Conservation (phyloP, 2,113 vertebrate genomes). For the Ibidorhyncha struthersii region DNA sequence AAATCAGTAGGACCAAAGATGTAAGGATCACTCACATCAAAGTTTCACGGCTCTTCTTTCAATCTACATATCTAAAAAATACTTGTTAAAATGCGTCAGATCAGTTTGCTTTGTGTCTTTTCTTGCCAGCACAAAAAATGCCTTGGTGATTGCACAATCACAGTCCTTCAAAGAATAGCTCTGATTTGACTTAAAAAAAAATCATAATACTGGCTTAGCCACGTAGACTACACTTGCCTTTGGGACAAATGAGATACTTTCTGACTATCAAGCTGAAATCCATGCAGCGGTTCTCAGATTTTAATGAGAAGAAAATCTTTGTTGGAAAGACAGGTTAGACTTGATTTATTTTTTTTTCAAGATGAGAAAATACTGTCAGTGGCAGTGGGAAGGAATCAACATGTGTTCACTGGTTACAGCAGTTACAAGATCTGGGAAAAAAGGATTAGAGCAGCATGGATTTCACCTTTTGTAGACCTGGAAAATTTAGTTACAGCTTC, state of each 20-base stretch:
- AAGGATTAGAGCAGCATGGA: neutral
- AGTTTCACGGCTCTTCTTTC: neutral
- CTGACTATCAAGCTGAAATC: conserved; percentile 14
- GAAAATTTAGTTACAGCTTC: neutral
- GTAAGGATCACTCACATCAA: neutral
- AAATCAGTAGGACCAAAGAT: neutral
- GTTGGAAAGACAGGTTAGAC: conserved; percentile 60
- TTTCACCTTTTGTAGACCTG: neutral
- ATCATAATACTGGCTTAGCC: neutral
- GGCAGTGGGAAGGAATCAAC: neutral
- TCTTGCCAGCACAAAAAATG: conserved; percentile 10
- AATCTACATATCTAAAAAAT: conserved; percentile 15
- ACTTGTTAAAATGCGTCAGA: neutral
- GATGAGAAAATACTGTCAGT: conserved; percentile 38
- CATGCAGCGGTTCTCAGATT: conserved; percentile 10
- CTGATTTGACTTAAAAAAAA: conserved; percentile 28
- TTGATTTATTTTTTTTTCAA: conserved; percentile 2
- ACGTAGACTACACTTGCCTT: neutral
- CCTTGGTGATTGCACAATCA: conserved; percentile 25
- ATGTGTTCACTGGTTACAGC: neutral
- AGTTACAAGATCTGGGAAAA: neutral
- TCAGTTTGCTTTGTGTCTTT: conserved; percentile 14
- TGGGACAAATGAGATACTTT: neutral
- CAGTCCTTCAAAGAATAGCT: conserved; percentile 34
- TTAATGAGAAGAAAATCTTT: conserved; percentile 58